Percentiles rank a stretch among this genome's conserved stretches.
phyloP scores from a whole-genome alignment of 2,888 invertebrate genomes.

The Sialis fuliginosa region DNA sequence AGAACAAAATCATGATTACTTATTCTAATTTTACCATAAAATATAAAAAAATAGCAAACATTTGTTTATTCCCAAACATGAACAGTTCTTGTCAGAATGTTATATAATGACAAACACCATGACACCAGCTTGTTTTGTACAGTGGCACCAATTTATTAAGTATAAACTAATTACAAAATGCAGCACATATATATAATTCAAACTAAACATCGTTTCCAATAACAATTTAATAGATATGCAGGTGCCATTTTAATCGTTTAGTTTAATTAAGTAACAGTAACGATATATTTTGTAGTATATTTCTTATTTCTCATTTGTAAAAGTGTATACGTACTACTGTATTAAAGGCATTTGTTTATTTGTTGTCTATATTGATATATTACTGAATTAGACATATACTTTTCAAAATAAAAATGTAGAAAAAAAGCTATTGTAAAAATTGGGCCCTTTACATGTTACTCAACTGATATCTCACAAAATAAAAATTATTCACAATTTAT shows the following conservation, averaged over 20 bases:
- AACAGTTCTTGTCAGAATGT: no score
- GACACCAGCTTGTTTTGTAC: no score
- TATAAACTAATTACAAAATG: no score
- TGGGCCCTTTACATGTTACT: neutral
- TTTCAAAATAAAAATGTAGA: no score
- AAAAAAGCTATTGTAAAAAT: neutral
- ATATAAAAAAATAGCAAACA: slow-evolving; percentile 12
- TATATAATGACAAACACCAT: no score
- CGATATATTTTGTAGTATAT: slow-evolving; percentile 2
- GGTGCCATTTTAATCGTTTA: no score
- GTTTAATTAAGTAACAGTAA: neutral
- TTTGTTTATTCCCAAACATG: slow-evolving; percentile 1
- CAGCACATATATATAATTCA: no score
- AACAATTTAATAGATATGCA: no score
- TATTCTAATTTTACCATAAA: slow-evolving; percentile 8
- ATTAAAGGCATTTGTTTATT: slow-evolving; percentile 29
- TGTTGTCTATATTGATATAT: slow-evolving; percentile 18
- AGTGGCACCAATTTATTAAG: no score
- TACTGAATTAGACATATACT: neutral
- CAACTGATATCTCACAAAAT: neutral
- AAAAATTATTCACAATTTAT: neutral
- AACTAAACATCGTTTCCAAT: no score
- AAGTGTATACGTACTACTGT: slow-evolving; percentile 29
- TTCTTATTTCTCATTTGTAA: slow-evolving; percentile 17
- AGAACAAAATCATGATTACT: neutral